Conservation (phyloP, 2,888 invertebrate genomes). For the Trimorus sp. region DNA sequence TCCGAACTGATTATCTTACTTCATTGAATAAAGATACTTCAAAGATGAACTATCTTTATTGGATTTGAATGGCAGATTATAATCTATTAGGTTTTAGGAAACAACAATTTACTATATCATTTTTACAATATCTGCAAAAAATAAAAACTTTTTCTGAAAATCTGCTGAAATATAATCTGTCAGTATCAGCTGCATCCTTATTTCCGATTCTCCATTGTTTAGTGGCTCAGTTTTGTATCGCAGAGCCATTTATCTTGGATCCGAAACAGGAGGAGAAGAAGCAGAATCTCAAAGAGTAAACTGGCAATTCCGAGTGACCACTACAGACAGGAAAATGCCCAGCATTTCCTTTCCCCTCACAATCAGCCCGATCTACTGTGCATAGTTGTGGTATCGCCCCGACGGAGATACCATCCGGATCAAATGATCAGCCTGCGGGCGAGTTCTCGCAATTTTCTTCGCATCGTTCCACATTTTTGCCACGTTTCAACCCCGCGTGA, state of each 20-base stretch:
- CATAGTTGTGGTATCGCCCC: conserved; percentile 21
- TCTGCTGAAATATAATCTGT: no score
- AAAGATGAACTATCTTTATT: no score
- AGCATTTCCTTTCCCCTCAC: conserved; percentile 15
- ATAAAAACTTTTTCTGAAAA: no score
- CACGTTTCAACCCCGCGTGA: conserved; percentile 40
- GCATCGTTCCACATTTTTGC: conserved; percentile 47
- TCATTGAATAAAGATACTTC: no score
- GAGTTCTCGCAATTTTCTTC: conserved; percentile 48
- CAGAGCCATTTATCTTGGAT: conserved; percentile 13
- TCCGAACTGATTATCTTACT: no score
- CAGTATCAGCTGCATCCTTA: background rate
- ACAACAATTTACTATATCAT: no score
- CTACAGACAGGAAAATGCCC: conserved; percentile 17
- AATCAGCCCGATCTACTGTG: conserved; percentile 32
- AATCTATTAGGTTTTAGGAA: no score
- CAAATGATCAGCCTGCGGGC: conserved; percentile 49
- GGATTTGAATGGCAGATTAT: no score
- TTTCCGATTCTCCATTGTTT: conserved; percentile 1
- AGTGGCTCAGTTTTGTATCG: background rate
- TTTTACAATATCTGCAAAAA: no score
- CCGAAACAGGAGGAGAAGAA: conserved; percentile 15
- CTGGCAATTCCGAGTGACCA: conserved; percentile 28
- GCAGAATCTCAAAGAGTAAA: conserved; percentile 11
- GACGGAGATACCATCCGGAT: conserved; percentile 28